A percentile compares a stretch with the other conserved stretches of the same genome.
These are phyloP conservation scores for Corythoichthys haematopterus DNA, from an alignment of 2,113 vertebrate species.

Conservation along the genomic window DNA sequence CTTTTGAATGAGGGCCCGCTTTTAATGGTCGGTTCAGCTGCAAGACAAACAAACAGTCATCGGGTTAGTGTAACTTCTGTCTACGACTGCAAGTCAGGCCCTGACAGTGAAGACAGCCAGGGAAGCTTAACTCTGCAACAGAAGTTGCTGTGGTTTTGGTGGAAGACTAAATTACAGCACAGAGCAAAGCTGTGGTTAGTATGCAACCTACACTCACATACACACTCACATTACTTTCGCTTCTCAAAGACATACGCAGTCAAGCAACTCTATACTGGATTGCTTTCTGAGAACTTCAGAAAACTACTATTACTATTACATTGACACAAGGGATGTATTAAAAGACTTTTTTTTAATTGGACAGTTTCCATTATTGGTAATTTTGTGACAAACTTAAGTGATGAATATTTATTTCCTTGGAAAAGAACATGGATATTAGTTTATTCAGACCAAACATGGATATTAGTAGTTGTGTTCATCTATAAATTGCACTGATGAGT, in stretches of 20 bases:
- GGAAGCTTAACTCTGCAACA: constrained; percentile 48
- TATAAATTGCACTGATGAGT: background rate
- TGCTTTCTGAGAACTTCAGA: constrained; percentile 1
- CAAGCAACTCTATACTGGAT: constrained; percentile 11
- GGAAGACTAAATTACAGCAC: constrained; percentile 74
- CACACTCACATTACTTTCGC: constrained; percentile 49
- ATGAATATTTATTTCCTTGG: too few relatives aligned
- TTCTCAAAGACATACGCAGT: constrained; percentile 24
- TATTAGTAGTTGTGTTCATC: background rate
- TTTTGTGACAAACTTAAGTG: too few relatives aligned
- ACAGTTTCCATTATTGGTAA: background rate
- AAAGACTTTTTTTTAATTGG: background rate
- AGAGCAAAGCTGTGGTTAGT: constrained; percentile 74
- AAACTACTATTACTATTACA: background rate
- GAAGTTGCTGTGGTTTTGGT: constrained; percentile 71
- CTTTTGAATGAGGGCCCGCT: constrained; percentile 67
- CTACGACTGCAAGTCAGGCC: constrained; percentile 42
- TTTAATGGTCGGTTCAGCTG: constrained; percentile 71
- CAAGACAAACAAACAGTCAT: constrained; percentile 74
- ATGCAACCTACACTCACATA: constrained; percentile 52
- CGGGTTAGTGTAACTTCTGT: constrained; percentile 62
- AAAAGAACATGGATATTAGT: background rate
- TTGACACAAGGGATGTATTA: background rate
- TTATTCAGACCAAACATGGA: background rate
- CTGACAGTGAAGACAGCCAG: constrained; percentile 43